These are phyloP conservation scores for Varecia variegata DNA, from an alignment of 2,797 vertebrate genomes.

Conservation along the genomic window DNA sequence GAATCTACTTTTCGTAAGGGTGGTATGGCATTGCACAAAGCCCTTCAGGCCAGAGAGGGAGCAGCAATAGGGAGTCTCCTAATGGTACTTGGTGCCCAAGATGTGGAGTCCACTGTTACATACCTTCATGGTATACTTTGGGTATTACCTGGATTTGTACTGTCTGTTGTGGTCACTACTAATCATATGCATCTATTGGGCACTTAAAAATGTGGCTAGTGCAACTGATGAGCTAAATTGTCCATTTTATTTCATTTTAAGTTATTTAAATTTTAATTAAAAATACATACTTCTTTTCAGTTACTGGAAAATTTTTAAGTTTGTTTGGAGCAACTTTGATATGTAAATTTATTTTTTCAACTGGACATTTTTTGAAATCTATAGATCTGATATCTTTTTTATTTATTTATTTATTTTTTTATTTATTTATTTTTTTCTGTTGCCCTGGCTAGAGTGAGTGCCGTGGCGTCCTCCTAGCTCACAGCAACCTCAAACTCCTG, in stretches of 20 bases:
- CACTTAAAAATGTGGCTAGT: not conserved
- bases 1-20: not conserved
- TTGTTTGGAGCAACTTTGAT: not conserved
- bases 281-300: not conserved
- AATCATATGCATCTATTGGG: not conserved
- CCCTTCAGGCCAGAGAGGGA: not conserved
- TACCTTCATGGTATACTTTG: not conserved
- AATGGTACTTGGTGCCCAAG: not conserved
- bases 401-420: too few relatives aligned
- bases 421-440: too few relatives aligned
- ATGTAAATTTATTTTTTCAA: not conserved
- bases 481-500: too few relatives aligned
- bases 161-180: not conserved
- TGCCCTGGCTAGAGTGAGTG: too few relatives aligned
- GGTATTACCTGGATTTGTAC: not conserved
- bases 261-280: constrained; percentile 28
- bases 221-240: not conserved
- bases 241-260: not conserved
- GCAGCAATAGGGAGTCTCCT: not conserved
- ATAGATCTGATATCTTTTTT: not conserved
- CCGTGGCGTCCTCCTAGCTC: too few relatives aligned
- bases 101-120: not conserved
- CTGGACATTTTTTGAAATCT: not conserved
- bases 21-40: not conserved
- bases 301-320: not conserved